These are phyloP conservation scores for Panthera tigris DNA, from an alignment of 2,113 vertebrate genomes.

Conservation along the genomic window DNA sequence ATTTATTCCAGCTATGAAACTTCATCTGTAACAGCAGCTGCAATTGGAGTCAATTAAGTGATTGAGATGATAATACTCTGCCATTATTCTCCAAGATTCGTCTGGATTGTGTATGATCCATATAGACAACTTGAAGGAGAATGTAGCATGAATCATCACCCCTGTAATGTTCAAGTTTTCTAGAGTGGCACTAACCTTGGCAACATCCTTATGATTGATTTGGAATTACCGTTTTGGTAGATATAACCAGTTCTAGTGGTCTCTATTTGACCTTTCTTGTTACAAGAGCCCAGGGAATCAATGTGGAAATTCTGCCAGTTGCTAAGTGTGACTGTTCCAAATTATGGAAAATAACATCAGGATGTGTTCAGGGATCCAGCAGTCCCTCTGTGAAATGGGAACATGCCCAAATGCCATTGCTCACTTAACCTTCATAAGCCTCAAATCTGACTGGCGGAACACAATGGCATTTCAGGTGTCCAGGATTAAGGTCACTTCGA, in stretches of 20 bases:
- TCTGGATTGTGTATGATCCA: not conserved
- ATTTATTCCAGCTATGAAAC: constrained; percentile 5
- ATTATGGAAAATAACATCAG: not conserved
- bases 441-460: not conserved
- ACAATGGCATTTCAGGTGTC: not conserved
- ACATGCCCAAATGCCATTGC: not conserved
- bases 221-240: not conserved
- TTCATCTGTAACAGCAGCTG: not conserved
- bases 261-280: constrained; percentile 29
- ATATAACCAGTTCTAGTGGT: not conserved
- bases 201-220: not conserved
- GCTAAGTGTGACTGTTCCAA: not conserved
- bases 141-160: not conserved
- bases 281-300: not conserved
- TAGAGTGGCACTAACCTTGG: not conserved
- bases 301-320: not conserved
- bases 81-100: not conserved
- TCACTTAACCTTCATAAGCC: not conserved
- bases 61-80: constrained; percentile 9
- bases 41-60: not conserved
- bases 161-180: not conserved
- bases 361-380: not conserved
- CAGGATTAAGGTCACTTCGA: not conserved
- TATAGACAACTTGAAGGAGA: not conserved
- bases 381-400: not conserved